phyloP scores from a whole-genome alignment of 2,797 vertebrate genomes.

The Hapalemur alaotrensis region DNA sequence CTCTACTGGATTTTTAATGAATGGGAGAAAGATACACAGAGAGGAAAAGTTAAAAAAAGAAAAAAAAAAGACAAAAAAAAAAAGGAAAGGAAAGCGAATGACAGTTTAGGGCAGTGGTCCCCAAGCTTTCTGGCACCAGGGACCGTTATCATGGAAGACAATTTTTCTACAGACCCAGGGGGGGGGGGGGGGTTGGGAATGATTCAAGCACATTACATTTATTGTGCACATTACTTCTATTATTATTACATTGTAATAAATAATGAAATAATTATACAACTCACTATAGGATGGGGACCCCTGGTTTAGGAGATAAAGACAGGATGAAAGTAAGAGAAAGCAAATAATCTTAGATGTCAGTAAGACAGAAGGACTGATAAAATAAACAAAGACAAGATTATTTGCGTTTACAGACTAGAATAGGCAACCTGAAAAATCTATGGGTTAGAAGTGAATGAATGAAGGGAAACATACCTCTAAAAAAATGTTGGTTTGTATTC shows the following conservation, averaged over 20 bases:
- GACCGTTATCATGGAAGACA: too few species aligned
- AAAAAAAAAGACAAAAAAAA: not conserved
- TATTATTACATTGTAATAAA: too few species aligned
- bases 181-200: too few species aligned
- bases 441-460: not conserved
- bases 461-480: not conserved
- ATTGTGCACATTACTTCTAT: too few species aligned
- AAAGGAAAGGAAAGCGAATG: not conserved
- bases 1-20: not conserved
- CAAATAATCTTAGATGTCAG: not conserved
- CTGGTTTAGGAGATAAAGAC: not conserved
- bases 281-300: too few species aligned
- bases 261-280: too few species aligned
- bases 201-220: too few species aligned
- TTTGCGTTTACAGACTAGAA: not conserved
- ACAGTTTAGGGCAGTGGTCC: not conserved
- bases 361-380: not conserved
- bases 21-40: not conserved
- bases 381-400: not conserved
- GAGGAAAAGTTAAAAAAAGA: not conserved
- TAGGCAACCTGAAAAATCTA: not conserved
- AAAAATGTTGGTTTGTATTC: not conserved
- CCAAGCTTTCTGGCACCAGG: too few species aligned
- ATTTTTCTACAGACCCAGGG: too few species aligned
- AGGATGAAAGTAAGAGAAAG: not conserved